phyloP scores from a whole-genome alignment of 2,888 invertebrate species.

The Chrysolina americana region DNA sequence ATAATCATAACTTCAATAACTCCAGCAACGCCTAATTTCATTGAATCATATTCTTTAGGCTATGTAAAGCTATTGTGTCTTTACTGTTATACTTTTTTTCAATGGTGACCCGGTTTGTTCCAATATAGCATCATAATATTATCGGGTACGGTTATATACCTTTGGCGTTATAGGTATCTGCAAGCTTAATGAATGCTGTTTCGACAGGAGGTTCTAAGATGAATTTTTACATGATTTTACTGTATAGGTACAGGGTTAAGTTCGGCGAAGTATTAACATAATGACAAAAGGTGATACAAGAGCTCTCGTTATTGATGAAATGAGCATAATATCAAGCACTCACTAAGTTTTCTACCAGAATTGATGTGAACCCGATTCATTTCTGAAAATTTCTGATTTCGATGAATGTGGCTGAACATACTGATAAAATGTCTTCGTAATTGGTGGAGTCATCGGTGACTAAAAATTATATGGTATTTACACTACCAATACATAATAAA shows the following conservation, averaged over 20 bases:
- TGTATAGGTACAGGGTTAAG: not conserved
- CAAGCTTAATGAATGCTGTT: not conserved
- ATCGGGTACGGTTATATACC: slow-evolving; percentile 24
- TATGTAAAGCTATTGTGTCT: slow-evolving; percentile 24
- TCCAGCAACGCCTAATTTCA: slow-evolving; percentile 20
- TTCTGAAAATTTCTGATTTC: no score
- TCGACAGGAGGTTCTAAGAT: not conserved
- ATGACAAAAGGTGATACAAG: no score
- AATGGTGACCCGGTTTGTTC: not conserved
- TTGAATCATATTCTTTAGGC: slow-evolving; percentile 20
- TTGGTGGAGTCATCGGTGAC: no score
- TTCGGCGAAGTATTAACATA: no score
- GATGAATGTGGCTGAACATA: no score
- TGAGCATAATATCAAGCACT: no score
- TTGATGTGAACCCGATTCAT: no score
- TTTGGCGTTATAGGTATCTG: slow-evolving; percentile 20
- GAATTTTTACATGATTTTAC: not conserved
- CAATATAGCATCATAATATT: not conserved
- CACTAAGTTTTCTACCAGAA: no score
- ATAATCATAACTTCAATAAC: slow-evolving; percentile 16
- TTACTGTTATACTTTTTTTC: slow-evolving; percentile 19
- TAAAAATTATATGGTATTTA: no score
- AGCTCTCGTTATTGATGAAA: no score
- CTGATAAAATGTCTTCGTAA: no score
- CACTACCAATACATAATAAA: no score